Evolutionary conservation across 2,888 invertebrate species (phyloP).

Genomic region (Diachrysia chrysitis): DNA sequence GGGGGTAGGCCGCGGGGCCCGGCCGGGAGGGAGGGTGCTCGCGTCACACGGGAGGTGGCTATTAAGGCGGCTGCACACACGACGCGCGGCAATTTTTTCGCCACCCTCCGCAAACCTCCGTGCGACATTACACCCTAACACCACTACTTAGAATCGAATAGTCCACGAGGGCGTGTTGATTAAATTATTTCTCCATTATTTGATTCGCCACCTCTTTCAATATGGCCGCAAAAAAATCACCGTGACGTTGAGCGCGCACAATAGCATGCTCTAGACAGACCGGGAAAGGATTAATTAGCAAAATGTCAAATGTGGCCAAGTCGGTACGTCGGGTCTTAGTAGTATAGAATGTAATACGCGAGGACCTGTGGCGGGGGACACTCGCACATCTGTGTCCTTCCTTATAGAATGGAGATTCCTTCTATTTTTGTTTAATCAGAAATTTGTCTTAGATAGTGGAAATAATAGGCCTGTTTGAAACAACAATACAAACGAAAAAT

Average conservation of each 20-base stretch:
- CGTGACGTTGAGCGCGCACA: conserved; percentile 55
- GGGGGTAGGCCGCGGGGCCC: conserved; percentile 8
- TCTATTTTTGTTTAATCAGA: no score
- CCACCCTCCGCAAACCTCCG: conserved; percentile 68
- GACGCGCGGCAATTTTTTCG: conserved; percentile 78
- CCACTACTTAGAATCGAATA: conserved; percentile 68
- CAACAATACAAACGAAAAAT: no score
- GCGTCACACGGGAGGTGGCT: conserved; percentile 60
- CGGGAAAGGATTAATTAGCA: conserved; percentile 36
- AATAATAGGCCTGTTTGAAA: no score
- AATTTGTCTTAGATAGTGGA: no score
- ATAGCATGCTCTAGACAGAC: conserved; percentile 34
- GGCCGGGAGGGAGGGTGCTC: conserved; percentile 34
- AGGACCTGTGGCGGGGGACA: neutral
- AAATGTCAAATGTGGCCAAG: conserved; percentile 20
- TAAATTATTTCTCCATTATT: conserved; percentile 88
- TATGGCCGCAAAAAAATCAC: conserved; percentile 81
- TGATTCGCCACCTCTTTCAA: conserved; percentile 88
- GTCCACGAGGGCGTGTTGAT: conserved; percentile 68
- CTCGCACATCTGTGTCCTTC: neutral
- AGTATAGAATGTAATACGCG: neutral
- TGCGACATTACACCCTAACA: conserved; percentile 74
- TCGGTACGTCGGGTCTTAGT: neutral
- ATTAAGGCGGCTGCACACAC: conserved; percentile 81
- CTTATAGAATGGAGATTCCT: no score